Evolutionary conservation across 2,113 vertebrate species (phyloP).

Genomic region (Tiliqua scincoides): DNA sequence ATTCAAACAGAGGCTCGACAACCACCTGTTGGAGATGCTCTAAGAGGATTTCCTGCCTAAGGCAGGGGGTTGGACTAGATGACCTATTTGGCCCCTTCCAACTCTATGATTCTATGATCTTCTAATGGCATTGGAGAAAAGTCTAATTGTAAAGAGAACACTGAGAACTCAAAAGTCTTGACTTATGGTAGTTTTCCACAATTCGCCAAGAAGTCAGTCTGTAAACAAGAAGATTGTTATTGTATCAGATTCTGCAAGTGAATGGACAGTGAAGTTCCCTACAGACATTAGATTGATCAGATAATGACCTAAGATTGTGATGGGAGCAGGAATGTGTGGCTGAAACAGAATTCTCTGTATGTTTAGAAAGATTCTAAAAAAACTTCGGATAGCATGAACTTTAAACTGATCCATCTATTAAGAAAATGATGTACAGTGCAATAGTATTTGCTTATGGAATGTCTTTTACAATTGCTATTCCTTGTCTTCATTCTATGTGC

Average conservation of each 20-base stretch:
- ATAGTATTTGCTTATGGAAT: not conserved
- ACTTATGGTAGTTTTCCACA: too few relatives aligned
- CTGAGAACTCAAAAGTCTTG: not conserved
- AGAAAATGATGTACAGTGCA: not conserved
- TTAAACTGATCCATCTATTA: too few relatives aligned
- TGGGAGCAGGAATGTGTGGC: not conserved
- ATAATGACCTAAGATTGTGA: not conserved
- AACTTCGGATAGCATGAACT: not conserved
- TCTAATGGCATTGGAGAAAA: not conserved
- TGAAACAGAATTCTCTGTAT: not conserved
- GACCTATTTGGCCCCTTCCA: too few relatives aligned
- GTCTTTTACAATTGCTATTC: not conserved
- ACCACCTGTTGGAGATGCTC: too few relatives aligned
- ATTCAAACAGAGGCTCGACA: too few relatives aligned
- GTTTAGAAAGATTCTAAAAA: not conserved
- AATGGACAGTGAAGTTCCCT: not conserved
- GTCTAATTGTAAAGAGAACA: not conserved
- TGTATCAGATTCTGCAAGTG: too few relatives aligned
- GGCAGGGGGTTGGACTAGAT: too few relatives aligned
- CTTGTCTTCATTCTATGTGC: not conserved
- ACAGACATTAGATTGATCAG: not conserved
- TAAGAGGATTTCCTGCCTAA: too few relatives aligned
- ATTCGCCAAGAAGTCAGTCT: not conserved
- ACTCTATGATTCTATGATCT: too few relatives aligned
- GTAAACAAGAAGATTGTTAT: not conserved